phyloP scores from a whole-genome alignment of 2,888 invertebrate genomes.

The Noctua janthina region DNA sequence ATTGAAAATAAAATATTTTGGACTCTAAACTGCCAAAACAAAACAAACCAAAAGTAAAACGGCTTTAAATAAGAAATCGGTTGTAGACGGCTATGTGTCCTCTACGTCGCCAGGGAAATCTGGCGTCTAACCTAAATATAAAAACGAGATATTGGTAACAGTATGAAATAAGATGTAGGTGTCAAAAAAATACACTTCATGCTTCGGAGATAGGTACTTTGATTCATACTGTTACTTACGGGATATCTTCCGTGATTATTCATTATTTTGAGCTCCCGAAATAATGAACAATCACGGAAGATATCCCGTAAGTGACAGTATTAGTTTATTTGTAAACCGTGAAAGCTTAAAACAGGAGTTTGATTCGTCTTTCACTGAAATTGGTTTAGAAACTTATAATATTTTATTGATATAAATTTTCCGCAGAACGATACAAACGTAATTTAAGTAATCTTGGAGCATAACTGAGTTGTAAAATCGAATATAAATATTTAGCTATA shows the following conservation, averaged over 20 bases:
- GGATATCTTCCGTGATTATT: no score
- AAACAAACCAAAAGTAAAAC: background rate
- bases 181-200: conserved; percentile 28
- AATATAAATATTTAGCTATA: background rate
- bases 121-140: conserved; percentile 53
- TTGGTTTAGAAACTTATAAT: background rate
- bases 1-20: background rate
- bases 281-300: no score
- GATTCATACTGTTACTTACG: background rate
- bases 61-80: conserved; percentile 49
- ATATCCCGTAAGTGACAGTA: no score
- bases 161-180: conserved; percentile 29
- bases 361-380: background rate
- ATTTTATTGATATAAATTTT: background rate
- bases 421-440: background rate
- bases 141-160: conserved; percentile 46
- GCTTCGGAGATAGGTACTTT: background rate
- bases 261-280: no score
- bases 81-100: conserved; percentile 41
- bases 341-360: no score
- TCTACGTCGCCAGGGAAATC: conserved; percentile 61
- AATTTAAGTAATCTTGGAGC: background rate
- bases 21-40: background rate
- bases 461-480: background rate
- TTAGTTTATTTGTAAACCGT: no score